A percentile compares a stretch with the other conserved stretches of the same genome.
Evolutionary conservation across 2,797 vertebrate species (phyloP).

Genomic region (Podargus strigoides): DNA sequence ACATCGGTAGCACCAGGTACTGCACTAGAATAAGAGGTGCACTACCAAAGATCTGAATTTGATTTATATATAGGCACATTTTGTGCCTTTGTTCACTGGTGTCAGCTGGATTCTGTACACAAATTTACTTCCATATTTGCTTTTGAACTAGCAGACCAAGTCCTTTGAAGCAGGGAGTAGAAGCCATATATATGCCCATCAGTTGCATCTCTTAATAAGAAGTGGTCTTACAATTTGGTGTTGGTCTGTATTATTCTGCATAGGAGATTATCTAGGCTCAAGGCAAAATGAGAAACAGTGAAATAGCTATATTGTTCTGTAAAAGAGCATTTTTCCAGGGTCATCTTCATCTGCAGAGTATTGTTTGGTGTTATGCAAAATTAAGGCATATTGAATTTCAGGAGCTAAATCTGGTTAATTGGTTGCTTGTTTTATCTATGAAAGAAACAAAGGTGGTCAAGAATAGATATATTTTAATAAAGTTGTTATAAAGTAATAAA

Average conservation of each 20-base stretch:
- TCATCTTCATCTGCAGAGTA: neutral
- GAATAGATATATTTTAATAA: neutral
- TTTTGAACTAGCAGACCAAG: neutral
- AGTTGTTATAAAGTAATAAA: neutral
- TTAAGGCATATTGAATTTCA: neutral
- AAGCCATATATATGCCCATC: neutral
- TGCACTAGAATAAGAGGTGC: neutral
- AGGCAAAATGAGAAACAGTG: neutral
- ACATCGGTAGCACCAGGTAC: accelerated
- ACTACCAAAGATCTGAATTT: neutral
- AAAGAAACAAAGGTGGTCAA: neutral
- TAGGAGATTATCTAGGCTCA: neutral
- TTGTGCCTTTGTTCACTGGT: neutral
- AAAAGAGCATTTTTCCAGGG: neutral
- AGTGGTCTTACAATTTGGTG: neutral
- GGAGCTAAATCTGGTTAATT: neutral
- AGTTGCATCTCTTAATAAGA: neutral
- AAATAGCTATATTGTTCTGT: neutral
- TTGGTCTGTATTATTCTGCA: neutral
- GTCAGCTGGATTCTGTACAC: neutral
- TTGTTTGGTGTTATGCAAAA: neutral
- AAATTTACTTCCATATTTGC: neutral
- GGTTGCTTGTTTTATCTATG: neutral
- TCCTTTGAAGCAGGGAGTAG: neutral
- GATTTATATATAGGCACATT: neutral